Percentiles rank a stretch among this genome's conserved stretches.
phyloP scores from a whole-genome alignment of 2,888 invertebrate species.

The Copidosoma aretas region DNA sequence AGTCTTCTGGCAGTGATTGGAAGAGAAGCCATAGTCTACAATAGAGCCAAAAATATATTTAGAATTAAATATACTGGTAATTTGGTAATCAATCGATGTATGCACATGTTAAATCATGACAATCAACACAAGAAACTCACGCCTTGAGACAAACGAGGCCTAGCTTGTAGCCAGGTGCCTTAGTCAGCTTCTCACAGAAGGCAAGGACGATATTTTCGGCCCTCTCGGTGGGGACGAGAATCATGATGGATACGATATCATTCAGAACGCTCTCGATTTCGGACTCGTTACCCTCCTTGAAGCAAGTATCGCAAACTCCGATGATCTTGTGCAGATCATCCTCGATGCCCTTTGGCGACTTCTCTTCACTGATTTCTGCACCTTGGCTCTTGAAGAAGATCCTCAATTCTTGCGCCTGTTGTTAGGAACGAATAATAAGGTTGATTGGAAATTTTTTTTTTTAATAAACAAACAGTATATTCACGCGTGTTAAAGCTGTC shows the following conservation, averaged over 20 bases:
- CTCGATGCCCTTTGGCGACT: constrained; percentile 86
- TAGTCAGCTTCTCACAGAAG: constrained; percentile 90
- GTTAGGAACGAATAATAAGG: background rate
- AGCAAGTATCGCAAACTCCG: constrained; percentile 90
- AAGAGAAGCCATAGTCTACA: constrained; percentile 88
- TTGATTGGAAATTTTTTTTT: background rate
- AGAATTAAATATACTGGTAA: background rate
- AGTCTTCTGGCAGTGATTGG: constrained; percentile 85
- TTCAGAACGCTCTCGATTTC: constrained; percentile 94
- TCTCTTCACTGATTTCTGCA: constrained; percentile 93
- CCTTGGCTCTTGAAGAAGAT: constrained; percentile 90
- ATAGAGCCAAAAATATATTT: no score
- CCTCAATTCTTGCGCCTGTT: constrained; percentile 83
- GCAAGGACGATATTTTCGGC: constrained; percentile 88
- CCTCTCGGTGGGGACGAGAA: constrained; percentile 83
- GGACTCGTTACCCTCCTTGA: constrained; percentile 83
- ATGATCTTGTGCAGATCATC: constrained; percentile 95
- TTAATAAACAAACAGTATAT: background rate
- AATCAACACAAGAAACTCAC: constrained; percentile 65
- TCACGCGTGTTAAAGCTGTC: background rate
- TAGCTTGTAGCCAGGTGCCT: constrained; percentile 82
- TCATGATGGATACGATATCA: constrained; percentile 95
- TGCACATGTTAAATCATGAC: background rate
- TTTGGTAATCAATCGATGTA: no score
- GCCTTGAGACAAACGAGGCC: constrained; percentile 84